Evolutionary conservation across 2,797 vertebrate species (phyloP), one percentile per base, ranked within the genome.

Genomic region (Agapornis canus): DNA sequence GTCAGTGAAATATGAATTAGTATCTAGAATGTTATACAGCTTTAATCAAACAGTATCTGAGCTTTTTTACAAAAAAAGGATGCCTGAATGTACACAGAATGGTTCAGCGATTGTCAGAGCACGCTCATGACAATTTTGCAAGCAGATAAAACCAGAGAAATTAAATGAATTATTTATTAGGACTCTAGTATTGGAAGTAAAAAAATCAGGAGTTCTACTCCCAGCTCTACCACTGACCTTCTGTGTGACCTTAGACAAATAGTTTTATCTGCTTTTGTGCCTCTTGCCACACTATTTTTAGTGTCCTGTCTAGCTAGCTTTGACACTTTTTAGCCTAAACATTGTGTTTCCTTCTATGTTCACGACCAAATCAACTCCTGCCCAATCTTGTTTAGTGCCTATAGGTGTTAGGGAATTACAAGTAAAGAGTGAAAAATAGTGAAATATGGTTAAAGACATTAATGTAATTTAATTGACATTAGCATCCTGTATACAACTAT

Each of bases 101-200:
- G 49, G 66, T 54, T 71, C 1, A 0, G 35, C 69, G 66, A 45
- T 29, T 92, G 29, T 25, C 92, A 82, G 40, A 77, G 42, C 35
- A 89, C 48, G 35, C 25, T 69, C 89, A n/a, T 0, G 21, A 79
- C 56, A 83, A 72, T 84, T 94, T 68, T 86, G 63, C 52, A 48
- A 88, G 69, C 69, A 89, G 90, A 95, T 94, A 95, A 95, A 94
- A 91, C 2, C 73, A 82, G 60, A 61, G 66, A 93, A 94, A 94
- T 92, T 59, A 90, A 92, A 94, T 94, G 65, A 95, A 94, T 94
- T 95, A 94, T 94, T 90, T 95, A 95, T 96, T 86, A 86, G 78
- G 39, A 69, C 59, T 94, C 45, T 43, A 45, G 37, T 40, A 66
- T 5, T 91, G 54, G 39, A 69, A 91, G 73, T 63, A 73, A 69